phyloP scores from a whole-genome alignment of 1,140 invertebrate species.

The Drosophila willistoni region DNA sequence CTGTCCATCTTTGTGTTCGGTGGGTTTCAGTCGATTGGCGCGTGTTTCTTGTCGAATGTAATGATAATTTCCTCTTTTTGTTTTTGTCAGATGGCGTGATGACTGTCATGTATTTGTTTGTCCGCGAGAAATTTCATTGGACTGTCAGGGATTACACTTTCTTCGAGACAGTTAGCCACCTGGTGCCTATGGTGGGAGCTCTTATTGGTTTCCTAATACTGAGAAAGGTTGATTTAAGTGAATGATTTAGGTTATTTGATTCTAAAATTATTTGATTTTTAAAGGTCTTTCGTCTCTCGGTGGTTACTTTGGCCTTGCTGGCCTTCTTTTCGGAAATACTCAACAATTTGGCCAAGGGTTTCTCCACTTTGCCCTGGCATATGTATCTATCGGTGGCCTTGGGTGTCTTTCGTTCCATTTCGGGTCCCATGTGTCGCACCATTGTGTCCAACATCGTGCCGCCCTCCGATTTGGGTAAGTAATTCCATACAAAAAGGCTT shows the following conservation, averaged over 20 bases:
- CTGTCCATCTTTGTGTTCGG: slow-evolving; percentile 85
- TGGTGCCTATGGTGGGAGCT: slow-evolving; percentile 84
- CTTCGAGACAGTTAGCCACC: slow-evolving; percentile 84
- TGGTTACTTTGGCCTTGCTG: slow-evolving; percentile 69
- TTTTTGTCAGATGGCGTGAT: slow-evolving; percentile 69
- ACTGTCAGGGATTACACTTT: slow-evolving; percentile 85
- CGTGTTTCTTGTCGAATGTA: slow-evolving; percentile 7
- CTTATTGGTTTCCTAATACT: slow-evolving; percentile 84
- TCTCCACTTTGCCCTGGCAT: slow-evolving; percentile 86
- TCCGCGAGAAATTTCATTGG: slow-evolving; percentile 88
- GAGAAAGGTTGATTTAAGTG: slow-evolving; percentile 78
- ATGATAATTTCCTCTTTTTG: slow-evolving; percentile 3
- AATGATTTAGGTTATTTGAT: not conserved
- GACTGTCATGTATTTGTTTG: slow-evolving; percentile 86
- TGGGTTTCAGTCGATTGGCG: slow-evolving; percentile 33
- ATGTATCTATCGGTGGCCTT: slow-evolving; percentile 85
- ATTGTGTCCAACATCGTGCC: slow-evolving; percentile 88
- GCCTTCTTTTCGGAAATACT: slow-evolving; percentile 79
- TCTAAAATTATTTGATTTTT: not conserved
- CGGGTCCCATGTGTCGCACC: slow-evolving; percentile 86
- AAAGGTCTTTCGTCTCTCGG: slow-evolving; percentile 72
- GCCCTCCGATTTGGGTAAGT: slow-evolving; percentile 86
- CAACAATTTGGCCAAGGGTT: slow-evolving; percentile 84
- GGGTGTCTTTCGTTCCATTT: slow-evolving; percentile 85
- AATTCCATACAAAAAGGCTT: not conserved